phyloP scores from a whole-genome alignment of 2,797 vertebrate genomes.

The Lutjanus argentimaculatus region DNA sequence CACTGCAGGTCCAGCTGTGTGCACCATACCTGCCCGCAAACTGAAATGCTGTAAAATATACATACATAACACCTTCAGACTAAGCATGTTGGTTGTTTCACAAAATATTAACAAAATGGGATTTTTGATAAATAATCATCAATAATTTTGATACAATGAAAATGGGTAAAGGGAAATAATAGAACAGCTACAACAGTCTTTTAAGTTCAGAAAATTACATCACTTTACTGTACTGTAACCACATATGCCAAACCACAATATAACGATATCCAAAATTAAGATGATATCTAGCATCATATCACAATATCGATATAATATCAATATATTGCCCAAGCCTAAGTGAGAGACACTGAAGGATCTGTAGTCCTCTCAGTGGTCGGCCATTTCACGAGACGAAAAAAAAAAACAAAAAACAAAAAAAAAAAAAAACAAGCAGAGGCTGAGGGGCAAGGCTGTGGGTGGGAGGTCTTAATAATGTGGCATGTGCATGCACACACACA shows the following conservation, averaged over 20 bases:
- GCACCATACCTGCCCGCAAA: not conserved
- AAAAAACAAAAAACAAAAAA: conserved; percentile 41
- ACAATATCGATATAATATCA: too few species aligned
- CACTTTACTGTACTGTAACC: too few species aligned
- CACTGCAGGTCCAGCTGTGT: conserved; percentile 4
- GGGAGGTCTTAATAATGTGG: conserved; percentile 53
- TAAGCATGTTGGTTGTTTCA: not conserved
- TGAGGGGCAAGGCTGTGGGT: conserved; percentile 31
- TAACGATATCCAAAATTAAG: too few species aligned
- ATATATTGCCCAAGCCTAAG: not conserved
- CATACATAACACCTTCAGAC: not conserved
- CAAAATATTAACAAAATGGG: too few species aligned
- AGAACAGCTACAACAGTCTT: too few species aligned
- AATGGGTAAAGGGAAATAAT: too few species aligned
- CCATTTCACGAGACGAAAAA: conserved; percentile 66
- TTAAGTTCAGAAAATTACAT: too few species aligned
- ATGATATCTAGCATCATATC: too few species aligned
- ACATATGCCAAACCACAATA: too few species aligned
- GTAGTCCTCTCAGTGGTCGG: conserved; percentile 45
- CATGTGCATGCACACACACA: not conserved
- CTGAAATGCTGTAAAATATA: not conserved
- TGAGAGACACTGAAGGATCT: conserved; percentile 32
- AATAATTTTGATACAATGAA: too few species aligned
- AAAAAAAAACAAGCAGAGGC: conserved; percentile 40
- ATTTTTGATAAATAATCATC: too few species aligned